Evolutionary conservation across 1,140 invertebrate species (phyloP), one percentile per base, ranked within the genome.

Genomic region (Rhynchophorus ferrugineus): DNA sequence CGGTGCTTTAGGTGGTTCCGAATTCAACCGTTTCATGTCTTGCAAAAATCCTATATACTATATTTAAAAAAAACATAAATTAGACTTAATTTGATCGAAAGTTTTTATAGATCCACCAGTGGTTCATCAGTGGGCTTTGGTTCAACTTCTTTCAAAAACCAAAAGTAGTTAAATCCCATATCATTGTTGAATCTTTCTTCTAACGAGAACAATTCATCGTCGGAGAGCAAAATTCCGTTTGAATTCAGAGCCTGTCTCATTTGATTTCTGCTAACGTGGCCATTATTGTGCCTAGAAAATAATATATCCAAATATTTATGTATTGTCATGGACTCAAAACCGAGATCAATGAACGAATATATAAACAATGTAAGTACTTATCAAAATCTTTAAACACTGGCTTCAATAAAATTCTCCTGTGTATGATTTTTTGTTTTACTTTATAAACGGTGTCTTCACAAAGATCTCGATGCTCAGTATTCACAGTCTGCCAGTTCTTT

Each of bases 321-420:
- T n/a, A n/a, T n/a, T n/a, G n/a, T n/a, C n/a, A n/a, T n/a, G n/a
- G n/a, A n/a, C n/a, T n/a, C n/a, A n/a, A n/a, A n/a, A n/a, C n/a
- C n/a, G n/a, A n/a, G n/a, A n/a, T n/a, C n/a, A n/a, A n/a, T n/a
- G n/a, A n/a, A n/a, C n/a, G 7, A 29, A 14, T 44, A 24, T 6
- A 29, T 22, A 35, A 16, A 34, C 36, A n/a, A 22, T 29, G 29
- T 8, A 62, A 62, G 68, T 56, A 84, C 82, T 75, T 77, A 61
- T 85, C 83, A 51, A 80, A 81, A 56, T 81, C 77, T 14, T 75
- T 73, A 60, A 85, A 85, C 44, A 77, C 75, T 3, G 79, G 79
- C 54, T 82, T 75, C 29, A 85, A 58, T 42, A 78, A 66, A 34
- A 84, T 73, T 44, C 75, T 61, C 38, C 77, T 66, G 41, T 73